Percentiles rank a stretch among this genome's conserved stretches.
Evolutionary conservation across 2,113 vertebrate genomes (phyloP).

Genomic region (Gobius niger): DNA sequence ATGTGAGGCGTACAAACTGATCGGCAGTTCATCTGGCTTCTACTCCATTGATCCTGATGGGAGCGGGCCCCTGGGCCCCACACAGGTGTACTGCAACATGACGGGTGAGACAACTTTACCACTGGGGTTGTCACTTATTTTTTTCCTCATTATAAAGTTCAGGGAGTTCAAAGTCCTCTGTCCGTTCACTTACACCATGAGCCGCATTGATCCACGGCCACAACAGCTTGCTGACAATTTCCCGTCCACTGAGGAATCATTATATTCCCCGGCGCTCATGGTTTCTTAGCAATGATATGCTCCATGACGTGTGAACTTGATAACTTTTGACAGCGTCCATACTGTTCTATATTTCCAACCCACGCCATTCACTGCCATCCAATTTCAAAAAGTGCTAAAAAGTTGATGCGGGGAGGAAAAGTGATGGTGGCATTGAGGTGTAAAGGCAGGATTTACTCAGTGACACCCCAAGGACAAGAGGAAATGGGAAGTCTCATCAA

Average conservation of each 20-base stretch:
- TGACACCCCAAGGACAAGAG: slow-evolving; percentile 7
- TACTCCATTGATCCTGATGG: slow-evolving; percentile 94
- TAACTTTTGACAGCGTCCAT: slow-evolving; percentile 7
- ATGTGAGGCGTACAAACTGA: slow-evolving; percentile 91
- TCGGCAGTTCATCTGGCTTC: slow-evolving; percentile 86
- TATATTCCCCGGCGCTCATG: slow-evolving; percentile 13
- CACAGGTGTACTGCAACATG: slow-evolving; percentile 92
- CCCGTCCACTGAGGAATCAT: slow-evolving; percentile 38
- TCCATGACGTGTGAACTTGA: neutral
- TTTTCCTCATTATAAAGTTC: neutral
- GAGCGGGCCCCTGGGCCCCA: slow-evolving; percentile 86
- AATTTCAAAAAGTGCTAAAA: slow-evolving; percentile 15
- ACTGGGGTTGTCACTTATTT: slow-evolving; percentile 34
- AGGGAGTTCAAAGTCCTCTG: slow-evolving; percentile 20
- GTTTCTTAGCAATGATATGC: slow-evolving; percentile 6
- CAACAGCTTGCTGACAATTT: slow-evolving; percentile 16
- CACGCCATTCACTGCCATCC: slow-evolving; percentile 9
- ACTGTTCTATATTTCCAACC: slow-evolving; percentile 5
- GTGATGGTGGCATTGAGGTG: slow-evolving; percentile 12
- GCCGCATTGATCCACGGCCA: slow-evolving; percentile 26
- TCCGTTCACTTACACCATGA: slow-evolving; percentile 40
- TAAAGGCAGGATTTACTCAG: slow-evolving; percentile 13
- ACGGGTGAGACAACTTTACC: slow-evolving; percentile 81
- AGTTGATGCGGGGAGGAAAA: neutral
- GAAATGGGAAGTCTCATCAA: neutral